Evolutionary conservation across 2,797 vertebrate species (phyloP).

Genomic region (Helostoma temminkii): DNA sequence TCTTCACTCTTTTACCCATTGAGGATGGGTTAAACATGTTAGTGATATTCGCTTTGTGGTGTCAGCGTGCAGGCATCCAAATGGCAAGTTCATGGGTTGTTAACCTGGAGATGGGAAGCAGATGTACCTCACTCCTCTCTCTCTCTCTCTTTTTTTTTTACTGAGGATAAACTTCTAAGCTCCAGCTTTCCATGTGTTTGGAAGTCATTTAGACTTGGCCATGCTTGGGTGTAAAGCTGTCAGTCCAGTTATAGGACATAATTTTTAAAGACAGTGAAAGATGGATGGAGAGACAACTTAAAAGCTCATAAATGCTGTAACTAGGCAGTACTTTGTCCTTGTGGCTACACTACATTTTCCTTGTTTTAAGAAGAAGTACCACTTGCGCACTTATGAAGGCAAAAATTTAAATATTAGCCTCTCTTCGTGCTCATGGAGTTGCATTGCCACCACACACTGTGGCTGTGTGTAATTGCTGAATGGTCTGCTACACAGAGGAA

Average conservation of each 20-base stretch:
- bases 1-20: slow-evolving; percentile 7
- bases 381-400: slow-evolving; percentile 19
- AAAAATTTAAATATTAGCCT: slow-evolving; percentile 40
- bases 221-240: slow-evolving; percentile 65
- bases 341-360: slow-evolving; percentile 28
- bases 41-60: slow-evolving; percentile 47
- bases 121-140: slow-evolving; percentile 84
- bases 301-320: slow-evolving; percentile 76
- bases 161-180: slow-evolving; percentile 52
- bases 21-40: slow-evolving; percentile 32
- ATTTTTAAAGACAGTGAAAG: slow-evolving; percentile 67
- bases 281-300: slow-evolving; percentile 64
- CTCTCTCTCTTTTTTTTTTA: slow-evolving; percentile 37
- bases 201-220: slow-evolving; percentile 51
- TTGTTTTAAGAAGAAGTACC: slow-evolving; percentile 32
- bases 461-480: slow-evolving; percentile 76
- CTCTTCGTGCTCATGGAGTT: slow-evolving; percentile 30
- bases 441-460: slow-evolving; percentile 45
- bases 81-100: slow-evolving; percentile 92
- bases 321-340: slow-evolving; percentile 20
- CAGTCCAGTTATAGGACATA: slow-evolving; percentile 66
- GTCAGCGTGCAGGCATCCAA: slow-evolving; percentile 84
- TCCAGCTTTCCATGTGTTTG: slow-evolving; percentile 46
- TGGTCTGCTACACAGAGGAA: slow-evolving; percentile 84
- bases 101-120: slow-evolving; percentile 93